These are phyloP conservation scores for Brachionus asplanchnoidis DNA, from an alignment of 1,140 invertebrate species.

Conservation along the genomic window DNA sequence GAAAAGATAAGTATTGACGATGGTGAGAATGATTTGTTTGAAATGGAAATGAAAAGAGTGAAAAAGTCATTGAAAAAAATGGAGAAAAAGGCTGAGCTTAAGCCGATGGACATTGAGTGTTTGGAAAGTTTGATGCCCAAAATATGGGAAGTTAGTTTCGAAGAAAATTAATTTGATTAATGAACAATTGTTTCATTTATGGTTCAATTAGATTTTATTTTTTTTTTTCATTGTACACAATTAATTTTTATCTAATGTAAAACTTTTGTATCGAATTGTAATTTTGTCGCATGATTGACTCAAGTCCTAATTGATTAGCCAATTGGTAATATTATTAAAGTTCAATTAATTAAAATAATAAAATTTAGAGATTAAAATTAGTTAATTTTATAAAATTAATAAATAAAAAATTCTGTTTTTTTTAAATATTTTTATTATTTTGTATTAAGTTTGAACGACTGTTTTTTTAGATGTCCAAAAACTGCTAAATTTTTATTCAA, in stretches of 20 bases:
- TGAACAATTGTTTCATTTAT: background rate
- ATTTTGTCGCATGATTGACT: background rate
- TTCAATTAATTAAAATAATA: background rate
- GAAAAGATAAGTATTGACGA: background rate
- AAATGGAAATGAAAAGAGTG: conserved; percentile 20
- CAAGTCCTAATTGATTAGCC: background rate
- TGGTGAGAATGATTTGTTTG: background rate
- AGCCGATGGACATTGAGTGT: background rate
- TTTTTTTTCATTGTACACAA: background rate
- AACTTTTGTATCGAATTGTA: conserved; percentile 36
- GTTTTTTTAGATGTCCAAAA: background rate
- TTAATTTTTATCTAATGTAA: background rate
- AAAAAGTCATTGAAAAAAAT: conserved; percentile 32
- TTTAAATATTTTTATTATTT: background rate
- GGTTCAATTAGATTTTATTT: background rate
- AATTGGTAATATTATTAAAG: background rate
- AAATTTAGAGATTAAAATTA: background rate
- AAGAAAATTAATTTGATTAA: background rate
- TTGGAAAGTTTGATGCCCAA: conserved; percentile 15
- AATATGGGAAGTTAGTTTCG: conserved; percentile 3
- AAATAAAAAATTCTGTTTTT: background rate
- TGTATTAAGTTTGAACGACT: background rate
- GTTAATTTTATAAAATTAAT: background rate
- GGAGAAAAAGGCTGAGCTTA: background rate
- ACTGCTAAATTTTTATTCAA: too few relatives aligned